Percentiles rank a stretch among this genome's conserved stretches.
Conservation (phyloP, 2,797 vertebrate genomes). For the Centroberyx gerrardi region DNA sequence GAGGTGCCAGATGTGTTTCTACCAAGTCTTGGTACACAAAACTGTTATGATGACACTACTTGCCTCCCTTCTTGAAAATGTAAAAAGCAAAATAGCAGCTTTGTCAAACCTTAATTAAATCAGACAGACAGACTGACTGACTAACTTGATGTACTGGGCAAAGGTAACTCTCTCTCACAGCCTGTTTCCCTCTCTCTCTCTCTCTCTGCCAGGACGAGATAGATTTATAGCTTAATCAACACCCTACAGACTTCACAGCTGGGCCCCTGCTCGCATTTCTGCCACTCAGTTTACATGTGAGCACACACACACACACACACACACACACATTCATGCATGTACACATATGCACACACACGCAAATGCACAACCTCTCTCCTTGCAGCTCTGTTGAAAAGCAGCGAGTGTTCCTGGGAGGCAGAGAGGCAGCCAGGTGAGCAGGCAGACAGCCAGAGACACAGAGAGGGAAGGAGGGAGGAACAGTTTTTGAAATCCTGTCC, state of each 20-base stretch:
- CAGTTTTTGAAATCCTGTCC: conserved; percentile 37
- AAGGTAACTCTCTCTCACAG: conserved; percentile 7
- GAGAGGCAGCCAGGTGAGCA: conserved; percentile 61
- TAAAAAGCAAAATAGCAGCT: conserved; percentile 14
- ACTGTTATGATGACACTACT: background rate
- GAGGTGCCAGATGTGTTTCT: background rate
- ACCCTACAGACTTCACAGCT: conserved; percentile 33
- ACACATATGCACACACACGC: conserved; percentile 1
- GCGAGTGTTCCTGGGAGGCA: background rate
- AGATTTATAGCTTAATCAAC: conserved; percentile 50
- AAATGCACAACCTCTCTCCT: conserved; percentile 76
- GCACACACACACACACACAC: conserved; percentile 17
- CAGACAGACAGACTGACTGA: background rate
- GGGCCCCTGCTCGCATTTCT: conserved; percentile 4
- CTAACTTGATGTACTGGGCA: background rate
- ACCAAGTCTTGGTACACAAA: background rate
- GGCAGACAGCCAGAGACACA: conserved; percentile 54
- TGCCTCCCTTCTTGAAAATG: conserved; percentile 6
- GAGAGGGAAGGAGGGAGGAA: conserved; percentile 42
- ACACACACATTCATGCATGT: background rate
- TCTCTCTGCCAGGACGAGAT: background rate
- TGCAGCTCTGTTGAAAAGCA: background rate
- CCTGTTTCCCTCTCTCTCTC: background rate
- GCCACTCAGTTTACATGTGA: background rate
- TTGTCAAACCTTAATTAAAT: conserved; percentile 24